Base-by-base conservation (phyloP, 2,888 invertebrate genomes). In the Drosophila monieri region DNA sequence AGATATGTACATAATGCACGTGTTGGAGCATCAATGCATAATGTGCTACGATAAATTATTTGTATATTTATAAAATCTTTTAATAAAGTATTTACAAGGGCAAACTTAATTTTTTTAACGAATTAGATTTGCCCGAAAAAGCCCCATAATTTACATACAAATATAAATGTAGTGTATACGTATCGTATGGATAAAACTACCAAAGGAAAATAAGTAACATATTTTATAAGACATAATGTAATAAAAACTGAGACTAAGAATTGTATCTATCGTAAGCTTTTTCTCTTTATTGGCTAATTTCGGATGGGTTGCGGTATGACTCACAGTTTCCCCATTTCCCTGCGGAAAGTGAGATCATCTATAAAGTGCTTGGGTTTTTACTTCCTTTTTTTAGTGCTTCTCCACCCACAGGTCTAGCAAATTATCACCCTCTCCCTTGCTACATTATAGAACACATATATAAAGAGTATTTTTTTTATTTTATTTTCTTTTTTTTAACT, bases 181-280 rank as follows among this genome's bases (percentile, higher is more conserved):
- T 85, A 80, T 85, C 81, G 75, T 80, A 78, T 74, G 80, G 75
- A 80, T 76, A 68, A 87, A 73, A 69, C 77, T 87, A 83, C 81
- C 81, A 83, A 83, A 83, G 81, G 81, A 81, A 76, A 74, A 65
- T 72, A 76, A 78, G 76, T 78, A 84, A 81, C 87, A 87, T 85
- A 85, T 83, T 87, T 83, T 81, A 78, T 83, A 87, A 81, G 85
- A 85, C 74, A 80, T 62, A 66, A 73, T 84, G 87, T 86, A 81
- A 66, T 59, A 85, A 73, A 71, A 85, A 66, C 61, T 77, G 70
- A 68, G 69, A 86, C 70, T 80, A 84, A 49, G 62, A 64, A 51
- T 30, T 62, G 64, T 62, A 43, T 43, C 43, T 32, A 47, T 43
- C 15, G 27, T 25, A 25, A 57, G 27, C 8, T 6, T 30, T 48